A percentile compares a stretch with the other conserved stretches of the same genome.
These are phyloP conservation scores for Semibalanus balanoides DNA, from an alignment of 1,140 invertebrate species.

Conservation along the genomic window DNA sequence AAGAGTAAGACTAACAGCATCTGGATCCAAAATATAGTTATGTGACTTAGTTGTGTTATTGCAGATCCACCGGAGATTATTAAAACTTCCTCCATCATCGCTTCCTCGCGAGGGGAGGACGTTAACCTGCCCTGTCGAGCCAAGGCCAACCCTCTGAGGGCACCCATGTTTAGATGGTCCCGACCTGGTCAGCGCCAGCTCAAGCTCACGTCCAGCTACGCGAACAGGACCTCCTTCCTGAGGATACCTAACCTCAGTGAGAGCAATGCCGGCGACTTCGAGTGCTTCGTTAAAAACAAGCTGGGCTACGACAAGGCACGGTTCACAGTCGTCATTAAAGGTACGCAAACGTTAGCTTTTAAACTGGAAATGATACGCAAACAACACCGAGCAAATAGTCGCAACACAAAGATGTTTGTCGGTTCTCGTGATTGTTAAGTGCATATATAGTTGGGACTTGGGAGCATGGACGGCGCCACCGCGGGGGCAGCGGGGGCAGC, in stretches of 20 bases:
- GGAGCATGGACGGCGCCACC: too few species aligned
- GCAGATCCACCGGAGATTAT: neutral
- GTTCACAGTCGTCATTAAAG: conserved; percentile 13
- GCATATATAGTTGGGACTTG: too few species aligned
- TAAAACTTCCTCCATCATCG: neutral
- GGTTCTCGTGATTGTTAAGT: too few species aligned
- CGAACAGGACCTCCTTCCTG: neutral
- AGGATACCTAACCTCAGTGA: neutral
- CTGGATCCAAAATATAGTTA: too few species aligned
- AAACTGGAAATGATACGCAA: too few species aligned
- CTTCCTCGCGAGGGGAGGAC: too few species aligned
- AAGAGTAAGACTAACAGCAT: too few species aligned
- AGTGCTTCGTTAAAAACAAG: neutral
- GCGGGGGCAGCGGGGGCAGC: too few species aligned
- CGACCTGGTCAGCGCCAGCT: neutral
- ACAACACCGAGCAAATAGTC: too few species aligned
- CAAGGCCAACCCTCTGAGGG: neutral
- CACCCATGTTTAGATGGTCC: neutral
- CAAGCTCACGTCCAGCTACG: neutral
- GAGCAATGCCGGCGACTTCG: neutral
- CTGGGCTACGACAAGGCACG: neutral
- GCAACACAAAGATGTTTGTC: too few species aligned
- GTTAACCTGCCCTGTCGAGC: neutral
- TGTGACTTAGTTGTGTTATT: neutral
- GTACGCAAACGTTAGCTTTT: too few species aligned